Evolutionary conservation across 1,140 invertebrate species (phyloP).

Genomic region (Anastatus disparis): DNA sequence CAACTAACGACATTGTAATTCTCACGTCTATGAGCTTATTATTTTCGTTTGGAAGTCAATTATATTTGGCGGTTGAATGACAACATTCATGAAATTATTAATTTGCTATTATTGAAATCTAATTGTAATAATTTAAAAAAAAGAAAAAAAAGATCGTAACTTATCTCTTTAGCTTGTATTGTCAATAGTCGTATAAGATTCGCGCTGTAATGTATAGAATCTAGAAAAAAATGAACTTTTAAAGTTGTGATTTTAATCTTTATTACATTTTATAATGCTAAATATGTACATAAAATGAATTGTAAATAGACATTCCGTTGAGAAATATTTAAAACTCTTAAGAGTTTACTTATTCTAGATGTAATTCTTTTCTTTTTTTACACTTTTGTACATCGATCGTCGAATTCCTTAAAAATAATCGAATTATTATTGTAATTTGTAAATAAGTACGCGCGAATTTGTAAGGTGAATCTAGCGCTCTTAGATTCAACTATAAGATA

Average conservation of each 20-base stretch:
- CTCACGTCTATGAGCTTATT: too few relatives aligned
- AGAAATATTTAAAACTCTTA: background rate
- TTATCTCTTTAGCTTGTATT: too few relatives aligned
- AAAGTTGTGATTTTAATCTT: conserved; percentile 28
- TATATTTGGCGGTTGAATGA: too few relatives aligned
- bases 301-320: conserved; percentile 19
- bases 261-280: conserved; percentile 6
- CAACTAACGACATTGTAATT: too few relatives aligned
- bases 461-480: background rate
- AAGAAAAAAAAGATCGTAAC: too few relatives aligned
- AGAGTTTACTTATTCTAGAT: background rate
- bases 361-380: background rate
- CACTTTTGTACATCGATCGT: background rate
- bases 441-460: conserved; percentile 15
- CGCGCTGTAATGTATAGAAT: background rate
- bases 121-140: too few relatives aligned
- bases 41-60: too few relatives aligned
- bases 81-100: too few relatives aligned
- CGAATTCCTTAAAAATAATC: background rate
- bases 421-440: conserved; percentile 7
- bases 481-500: background rate
- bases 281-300: conserved; percentile 5
- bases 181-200: background rate
- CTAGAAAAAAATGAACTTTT: conserved; percentile 1
- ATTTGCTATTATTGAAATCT: too few relatives aligned